Conservation (phyloP, 2,888 invertebrate species). For the Lithophane semibrunnea region DNA sequence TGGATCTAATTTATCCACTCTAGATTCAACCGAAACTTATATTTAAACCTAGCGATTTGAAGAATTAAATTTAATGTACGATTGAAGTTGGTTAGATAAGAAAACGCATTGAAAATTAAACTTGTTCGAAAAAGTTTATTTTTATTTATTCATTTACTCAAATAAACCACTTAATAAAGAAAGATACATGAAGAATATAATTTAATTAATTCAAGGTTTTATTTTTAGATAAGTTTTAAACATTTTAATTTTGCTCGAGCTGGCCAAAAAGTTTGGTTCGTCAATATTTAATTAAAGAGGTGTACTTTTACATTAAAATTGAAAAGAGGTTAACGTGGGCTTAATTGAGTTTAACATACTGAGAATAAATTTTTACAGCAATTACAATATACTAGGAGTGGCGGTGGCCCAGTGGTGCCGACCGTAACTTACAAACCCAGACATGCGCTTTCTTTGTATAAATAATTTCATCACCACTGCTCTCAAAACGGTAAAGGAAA, state of each 20-base stretch:
- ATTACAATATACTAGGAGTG: no score
- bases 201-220: background rate
- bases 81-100: background rate
- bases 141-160: background rate
- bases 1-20: background rate
- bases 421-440: no score
- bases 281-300: background rate
- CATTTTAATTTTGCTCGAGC: background rate
- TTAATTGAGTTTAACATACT: background rate
- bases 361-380: background rate
- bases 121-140: background rate
- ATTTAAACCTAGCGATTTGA: background rate
- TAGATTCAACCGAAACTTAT: background rate
- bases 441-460: no score
- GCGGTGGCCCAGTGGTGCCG: no score
- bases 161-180: background rate
- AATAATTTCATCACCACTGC: no score
- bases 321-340: background rate
- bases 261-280: background rate
- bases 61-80: background rate
- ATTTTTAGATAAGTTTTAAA: background rate
- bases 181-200: background rate
- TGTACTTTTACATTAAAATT: slow-evolving; percentile 1
- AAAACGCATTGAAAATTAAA: no score
- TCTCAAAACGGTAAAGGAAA: no score